Percentiles rank a stretch among this genome's conserved stretches.
phyloP scores from a whole-genome alignment of 2,888 invertebrate genomes.

The Euzophera pinguis region DNA sequence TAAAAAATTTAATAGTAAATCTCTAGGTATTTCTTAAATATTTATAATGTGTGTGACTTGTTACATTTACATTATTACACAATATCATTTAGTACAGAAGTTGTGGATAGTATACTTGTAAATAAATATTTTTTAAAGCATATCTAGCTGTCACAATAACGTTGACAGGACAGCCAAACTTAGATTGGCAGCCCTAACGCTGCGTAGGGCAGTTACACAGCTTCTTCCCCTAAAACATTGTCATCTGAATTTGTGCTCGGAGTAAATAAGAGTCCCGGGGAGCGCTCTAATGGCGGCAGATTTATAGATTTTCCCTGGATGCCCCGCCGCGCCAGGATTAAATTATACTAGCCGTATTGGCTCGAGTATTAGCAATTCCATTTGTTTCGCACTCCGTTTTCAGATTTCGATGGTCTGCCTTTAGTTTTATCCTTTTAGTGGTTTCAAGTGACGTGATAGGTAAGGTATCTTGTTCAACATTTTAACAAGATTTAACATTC shows the following conservation, averaged over 20 bases:
- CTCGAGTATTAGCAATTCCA: conserved; percentile 73
- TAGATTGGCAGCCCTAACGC: conserved; percentile 50
- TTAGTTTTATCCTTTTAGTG: conserved; percentile 16
- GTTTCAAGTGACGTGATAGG: conserved; percentile 3
- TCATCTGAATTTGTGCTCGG: conserved; percentile 80
- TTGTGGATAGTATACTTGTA: no score
- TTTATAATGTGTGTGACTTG: no score
- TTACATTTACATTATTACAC: no score
- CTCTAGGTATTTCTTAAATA: no score
- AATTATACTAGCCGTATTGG: conserved; percentile 76
- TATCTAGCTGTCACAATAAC: not conserved
- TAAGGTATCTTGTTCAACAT: no score
- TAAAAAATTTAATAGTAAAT: no score
- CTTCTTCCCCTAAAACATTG: conserved; percentile 80
- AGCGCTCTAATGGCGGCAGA: conserved; percentile 77
- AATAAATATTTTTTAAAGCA: not conserved
- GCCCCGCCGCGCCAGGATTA: conserved; percentile 73
- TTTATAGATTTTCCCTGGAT: conserved; percentile 78
- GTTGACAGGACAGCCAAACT: not conserved
- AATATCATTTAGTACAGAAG: no score
- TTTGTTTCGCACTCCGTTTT: conserved; percentile 48
- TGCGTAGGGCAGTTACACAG: conserved; percentile 65
- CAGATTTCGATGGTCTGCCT: conserved; percentile 12
- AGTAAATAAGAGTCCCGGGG: conserved; percentile 79
- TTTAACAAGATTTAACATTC: no score